phyloP scores from a whole-genome alignment of 2,113 vertebrate genomes.

The Nematolebias whitei region DNA sequence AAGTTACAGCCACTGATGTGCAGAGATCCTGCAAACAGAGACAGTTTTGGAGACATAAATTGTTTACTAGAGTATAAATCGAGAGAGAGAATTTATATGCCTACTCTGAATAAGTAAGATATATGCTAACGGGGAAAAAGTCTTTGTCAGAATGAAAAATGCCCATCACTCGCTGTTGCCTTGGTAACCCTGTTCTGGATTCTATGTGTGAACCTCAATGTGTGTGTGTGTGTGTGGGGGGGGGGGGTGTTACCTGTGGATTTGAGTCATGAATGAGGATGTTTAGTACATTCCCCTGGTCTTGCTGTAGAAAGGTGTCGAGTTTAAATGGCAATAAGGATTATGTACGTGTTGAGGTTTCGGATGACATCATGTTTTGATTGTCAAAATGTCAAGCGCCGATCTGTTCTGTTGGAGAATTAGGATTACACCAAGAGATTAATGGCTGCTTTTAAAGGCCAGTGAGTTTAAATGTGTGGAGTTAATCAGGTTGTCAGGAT shows the following conservation, averaged over 20 bases:
- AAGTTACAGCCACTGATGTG: slow-evolving; percentile 47
- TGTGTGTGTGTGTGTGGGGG: slow-evolving; percentile 16
- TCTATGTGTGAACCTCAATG: slow-evolving; percentile 15
- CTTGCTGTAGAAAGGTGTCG: slow-evolving; percentile 57
- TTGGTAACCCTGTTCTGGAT: slow-evolving; percentile 43
- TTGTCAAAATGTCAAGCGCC: slow-evolving; percentile 71
- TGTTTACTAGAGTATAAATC: slow-evolving; percentile 36
- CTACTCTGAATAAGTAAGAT: slow-evolving; percentile 30
- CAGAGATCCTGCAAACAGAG: slow-evolving; percentile 28
- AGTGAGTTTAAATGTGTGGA: slow-evolving; percentile 67
- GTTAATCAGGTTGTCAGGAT: slow-evolving; percentile 62
- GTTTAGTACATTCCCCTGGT: slow-evolving; percentile 43
- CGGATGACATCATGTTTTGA: slow-evolving; percentile 65
- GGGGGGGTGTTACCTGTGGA: too few relatives aligned
- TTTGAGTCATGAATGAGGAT: slow-evolving; percentile 35
- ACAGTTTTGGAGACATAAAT: slow-evolving; percentile 33
- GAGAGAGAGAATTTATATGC: slow-evolving; percentile 37
- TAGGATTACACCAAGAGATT: slow-evolving; percentile 63
- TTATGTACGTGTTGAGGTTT: slow-evolving; percentile 42
- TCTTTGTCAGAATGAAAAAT: slow-evolving; percentile 42
- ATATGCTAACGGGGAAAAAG: slow-evolving; percentile 27
- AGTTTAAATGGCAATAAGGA: slow-evolving; percentile 77
- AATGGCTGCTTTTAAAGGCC: slow-evolving; percentile 68
- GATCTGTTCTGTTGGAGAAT: slow-evolving; percentile 56
- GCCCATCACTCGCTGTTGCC: slow-evolving; percentile 56